Evolutionary conservation across 2,113 vertebrate species (phyloP).

Genomic region (Equus przewalskii): DNA sequence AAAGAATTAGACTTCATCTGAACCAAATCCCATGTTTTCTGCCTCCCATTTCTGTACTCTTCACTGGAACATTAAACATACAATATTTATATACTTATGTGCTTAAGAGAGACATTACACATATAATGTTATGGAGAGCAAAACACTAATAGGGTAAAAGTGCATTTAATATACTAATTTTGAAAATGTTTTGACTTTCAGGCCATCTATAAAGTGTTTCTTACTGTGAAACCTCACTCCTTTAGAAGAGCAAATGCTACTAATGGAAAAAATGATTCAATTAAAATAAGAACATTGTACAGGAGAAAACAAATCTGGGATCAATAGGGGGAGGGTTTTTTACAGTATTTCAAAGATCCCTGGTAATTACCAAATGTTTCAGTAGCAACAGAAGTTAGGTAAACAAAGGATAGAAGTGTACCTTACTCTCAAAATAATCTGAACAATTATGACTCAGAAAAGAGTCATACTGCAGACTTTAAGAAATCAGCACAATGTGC

Average conservation of each 20-base stretch:
- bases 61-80: background rate
- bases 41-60: background rate
- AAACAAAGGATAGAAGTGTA: slow-evolving; percentile 74
- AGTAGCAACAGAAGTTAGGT: slow-evolving; percentile 75
- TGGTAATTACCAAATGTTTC: slow-evolving; percentile 73
- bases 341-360: slow-evolving; percentile 64
- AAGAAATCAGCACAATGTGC: slow-evolving; percentile 73
- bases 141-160: background rate
- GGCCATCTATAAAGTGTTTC: slow-evolving; percentile 35
- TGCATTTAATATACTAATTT: slow-evolving; percentile 27
- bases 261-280: slow-evolving; percentile 67
- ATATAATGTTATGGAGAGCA: slow-evolving; percentile 7
- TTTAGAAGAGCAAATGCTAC: slow-evolving; percentile 51
- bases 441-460: slow-evolving; percentile 82
- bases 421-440: slow-evolving; percentile 76
- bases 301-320: slow-evolving; percentile 73
- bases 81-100: background rate
- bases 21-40: background rate
- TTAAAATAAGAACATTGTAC: slow-evolving; percentile 66
- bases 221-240: slow-evolving; percentile 23
- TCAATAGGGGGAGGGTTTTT: slow-evolving; percentile 72
- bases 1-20: background rate
- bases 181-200: slow-evolving; percentile 35
- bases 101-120: background rate
- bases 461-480: slow-evolving; percentile 71